phyloP scores from a whole-genome alignment of 2,797 vertebrate genomes.

The Epinephelus coioides region DNA sequence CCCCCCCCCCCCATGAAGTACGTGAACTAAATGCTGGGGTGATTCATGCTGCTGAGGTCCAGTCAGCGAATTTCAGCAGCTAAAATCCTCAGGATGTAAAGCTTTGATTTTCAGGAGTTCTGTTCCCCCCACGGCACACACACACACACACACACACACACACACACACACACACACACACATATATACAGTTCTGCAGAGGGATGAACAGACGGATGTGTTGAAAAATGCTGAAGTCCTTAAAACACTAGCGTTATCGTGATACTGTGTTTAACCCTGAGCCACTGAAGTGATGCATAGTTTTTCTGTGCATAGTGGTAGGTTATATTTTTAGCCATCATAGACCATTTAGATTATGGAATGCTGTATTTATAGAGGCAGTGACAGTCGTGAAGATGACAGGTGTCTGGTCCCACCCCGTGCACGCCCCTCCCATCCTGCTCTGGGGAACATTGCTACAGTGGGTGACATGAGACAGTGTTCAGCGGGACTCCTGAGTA shows the following conservation, averaged over 20 bases:
- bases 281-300: constrained; percentile 62
- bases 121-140: neutral
- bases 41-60: constrained; percentile 43
- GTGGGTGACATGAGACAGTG: constrained; percentile 60
- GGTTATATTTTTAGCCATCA: constrained; percentile 81
- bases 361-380: constrained; percentile 85
- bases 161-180: neutral
- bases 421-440: constrained; percentile 42
- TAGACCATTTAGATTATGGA: constrained; percentile 76
- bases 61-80: constrained; percentile 47
- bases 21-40: constrained; percentile 23
- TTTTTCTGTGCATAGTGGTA: constrained; percentile 69
- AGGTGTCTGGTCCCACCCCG: constrained; percentile 78
- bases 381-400: constrained; percentile 84
- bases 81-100: constrained; percentile 44
- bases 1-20: constrained; percentile 1
- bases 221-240: constrained; percentile 54
- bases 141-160: neutral
- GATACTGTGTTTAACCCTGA: constrained; percentile 68
- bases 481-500: constrained; percentile 68
- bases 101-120: constrained; percentile 31
- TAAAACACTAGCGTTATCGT: constrained; percentile 60
- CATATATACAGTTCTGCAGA: neutral
- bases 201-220: constrained; percentile 24
- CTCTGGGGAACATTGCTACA: constrained; percentile 59